These are phyloP conservation scores for Sebastes nivosus DNA, from an alignment of 2,797 vertebrate species.

Conservation along the genomic window DNA sequence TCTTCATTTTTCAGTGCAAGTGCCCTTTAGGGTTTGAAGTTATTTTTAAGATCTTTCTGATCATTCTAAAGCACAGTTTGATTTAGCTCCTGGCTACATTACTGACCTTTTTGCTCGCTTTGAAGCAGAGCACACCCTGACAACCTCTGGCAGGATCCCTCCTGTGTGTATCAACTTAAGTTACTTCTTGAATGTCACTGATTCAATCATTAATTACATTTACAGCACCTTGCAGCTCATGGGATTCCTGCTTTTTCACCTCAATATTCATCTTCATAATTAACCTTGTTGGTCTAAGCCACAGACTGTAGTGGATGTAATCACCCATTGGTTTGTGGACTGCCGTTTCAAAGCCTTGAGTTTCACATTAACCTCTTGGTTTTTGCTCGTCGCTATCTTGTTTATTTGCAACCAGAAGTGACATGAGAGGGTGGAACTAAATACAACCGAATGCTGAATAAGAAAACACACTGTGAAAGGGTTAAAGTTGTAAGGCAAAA, in stretches of 20 bases:
- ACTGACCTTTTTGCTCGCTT: conserved; percentile 36
- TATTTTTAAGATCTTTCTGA: conserved; percentile 45
- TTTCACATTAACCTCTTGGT: too few relatives aligned
- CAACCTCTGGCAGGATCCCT: not conserved
- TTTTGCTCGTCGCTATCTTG: too few relatives aligned
- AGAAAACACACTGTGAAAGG: too few relatives aligned
- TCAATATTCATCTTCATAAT: not conserved
- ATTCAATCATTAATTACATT: not conserved
- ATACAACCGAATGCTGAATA: too few relatives aligned
- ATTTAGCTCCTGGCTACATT: conserved; percentile 31
- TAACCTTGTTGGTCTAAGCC: not conserved
- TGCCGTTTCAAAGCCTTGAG: too few relatives aligned
- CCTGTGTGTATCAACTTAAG: not conserved
- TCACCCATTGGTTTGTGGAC: too few relatives aligned
- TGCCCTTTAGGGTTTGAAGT: conserved; percentile 20
- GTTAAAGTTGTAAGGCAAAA: too few relatives aligned
- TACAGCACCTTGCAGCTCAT: not conserved
- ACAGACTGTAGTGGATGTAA: too few relatives aligned
- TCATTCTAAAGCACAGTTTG: conserved; percentile 27
- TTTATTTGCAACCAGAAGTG: too few relatives aligned
- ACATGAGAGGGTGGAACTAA: too few relatives aligned
- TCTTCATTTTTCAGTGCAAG: not conserved
- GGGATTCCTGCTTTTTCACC: not conserved
- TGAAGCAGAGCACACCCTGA: conserved; percentile 16
- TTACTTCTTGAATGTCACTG: not conserved